phyloP scores from a whole-genome alignment of 2,113 vertebrate species.

The Mustelus asterias region DNA sequence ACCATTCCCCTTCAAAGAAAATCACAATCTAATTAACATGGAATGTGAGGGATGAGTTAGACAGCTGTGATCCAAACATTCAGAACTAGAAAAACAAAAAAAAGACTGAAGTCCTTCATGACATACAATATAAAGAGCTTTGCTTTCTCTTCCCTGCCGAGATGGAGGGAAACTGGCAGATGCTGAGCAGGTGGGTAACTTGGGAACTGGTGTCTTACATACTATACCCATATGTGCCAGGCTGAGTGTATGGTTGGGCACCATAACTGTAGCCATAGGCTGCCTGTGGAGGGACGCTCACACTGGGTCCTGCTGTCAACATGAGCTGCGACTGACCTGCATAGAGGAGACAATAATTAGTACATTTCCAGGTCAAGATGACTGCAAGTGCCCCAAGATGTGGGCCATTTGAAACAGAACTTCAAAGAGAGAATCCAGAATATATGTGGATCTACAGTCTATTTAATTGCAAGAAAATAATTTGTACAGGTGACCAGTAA shows the following conservation, averaged over 20 bases:
- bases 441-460: background rate
- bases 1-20: slow-evolving; percentile 61
- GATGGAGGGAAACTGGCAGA: slow-evolving; percentile 67
- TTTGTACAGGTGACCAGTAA: background rate
- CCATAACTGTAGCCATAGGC: slow-evolving; percentile 90
- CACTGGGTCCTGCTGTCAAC: slow-evolving; percentile 93
- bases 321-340: slow-evolving; percentile 93
- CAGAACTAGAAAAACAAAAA: slow-evolving; percentile 69
- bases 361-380: no score
- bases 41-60: slow-evolving; percentile 88
- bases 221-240: slow-evolving; percentile 85
- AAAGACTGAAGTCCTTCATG: slow-evolving; percentile 83
- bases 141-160: slow-evolving; percentile 60
- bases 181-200: slow-evolving; percentile 66
- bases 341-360: slow-evolving; percentile 16
- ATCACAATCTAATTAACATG: slow-evolving; percentile 72
- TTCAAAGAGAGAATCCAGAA: no score
- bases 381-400: background rate
- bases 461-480: background rate
- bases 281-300: slow-evolving; percentile 84
- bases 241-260: slow-evolving; percentile 68
- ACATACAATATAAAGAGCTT: slow-evolving; percentile 65
- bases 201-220: slow-evolving; percentile 74
- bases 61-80: slow-evolving; percentile 71
- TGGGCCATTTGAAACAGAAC: background rate